Conservation (phyloP, 1,140 invertebrate species). For the Caerostris darwini region DNA sequence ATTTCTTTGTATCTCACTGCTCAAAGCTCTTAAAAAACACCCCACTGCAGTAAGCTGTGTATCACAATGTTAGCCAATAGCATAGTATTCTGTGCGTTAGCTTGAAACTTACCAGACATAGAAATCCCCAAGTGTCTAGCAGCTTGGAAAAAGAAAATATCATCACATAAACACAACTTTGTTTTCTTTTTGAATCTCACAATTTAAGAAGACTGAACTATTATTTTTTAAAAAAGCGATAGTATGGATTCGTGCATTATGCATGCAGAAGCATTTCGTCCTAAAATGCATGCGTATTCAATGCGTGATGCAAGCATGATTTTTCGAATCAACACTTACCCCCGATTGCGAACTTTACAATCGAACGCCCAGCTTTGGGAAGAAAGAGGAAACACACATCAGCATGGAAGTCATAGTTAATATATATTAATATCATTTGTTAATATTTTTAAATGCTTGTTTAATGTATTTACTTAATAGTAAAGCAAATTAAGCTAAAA, state of each 20-base stretch:
- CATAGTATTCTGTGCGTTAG: no score
- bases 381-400: not conserved
- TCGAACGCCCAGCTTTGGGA: slow-evolving; percentile 63
- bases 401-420: no score
- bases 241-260: not conserved
- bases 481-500: no score
- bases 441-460: no score
- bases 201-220: not conserved
- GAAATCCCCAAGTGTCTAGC: slow-evolving; percentile 59
- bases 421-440: no score
- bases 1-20: no score
- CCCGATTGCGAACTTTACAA: slow-evolving; percentile 65
- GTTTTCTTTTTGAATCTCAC: not conserved
- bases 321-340: slow-evolving; percentile 50
- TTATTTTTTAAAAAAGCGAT: not conserved
- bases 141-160: slow-evolving; percentile 48
- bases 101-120: slow-evolving; percentile 53
- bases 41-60: no score
- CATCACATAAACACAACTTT: not conserved
- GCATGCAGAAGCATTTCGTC: slow-evolving; percentile 15
- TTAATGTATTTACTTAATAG: no score
- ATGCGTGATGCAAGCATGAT: slow-evolving; percentile 18
- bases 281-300: not conserved
- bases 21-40: no score
- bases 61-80: no score